Evolutionary conservation across 2,888 invertebrate species (phyloP), one percentile per base, ranked within the genome.

Genomic region (Nebria brevicollis): DNA sequence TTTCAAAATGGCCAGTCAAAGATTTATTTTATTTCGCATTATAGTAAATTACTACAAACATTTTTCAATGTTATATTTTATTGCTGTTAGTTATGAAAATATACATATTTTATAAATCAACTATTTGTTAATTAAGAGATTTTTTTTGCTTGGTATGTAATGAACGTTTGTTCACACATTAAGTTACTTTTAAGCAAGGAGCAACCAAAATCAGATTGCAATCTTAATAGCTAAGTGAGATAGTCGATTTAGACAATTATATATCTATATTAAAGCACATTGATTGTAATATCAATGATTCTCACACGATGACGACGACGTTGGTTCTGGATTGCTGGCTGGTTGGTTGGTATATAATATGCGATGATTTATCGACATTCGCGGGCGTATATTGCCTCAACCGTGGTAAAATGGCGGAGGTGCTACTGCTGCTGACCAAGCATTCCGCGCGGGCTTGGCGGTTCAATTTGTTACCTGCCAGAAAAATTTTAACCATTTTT

Each of bases 391-490:
- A 70, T 26, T 15, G 13, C n/a, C 70, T 11, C 11, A 54, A 13
- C 54, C 54, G 54, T 54, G 7, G 54, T 54, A 54, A 54, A 54
- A 54, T 54, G 54, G 54, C 54, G 54, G 54, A 54, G 54, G 54
- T 54, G 54, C 11, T 54, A 13, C 54, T 54, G 54, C 54, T 54
- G 70, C 73, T 73, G 43, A 41, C 73, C 43, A 73, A 41, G 20
- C 70, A 20, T 70, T 13, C 68, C 26, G 26, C 70, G 15, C 42
- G 13, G 34, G 43, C 8, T 70, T 74, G 72, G 66, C 79, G 74
- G 54, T 74, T 79, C 79, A 79, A 79, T 79, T 79, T 79, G 79
- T 79, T 79, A 79, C 79, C 79, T 79, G 79, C 74, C 79, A 79
- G 26, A 74, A 66, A 74, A 79, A 79, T 79, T 79, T 79, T 79